Conservation (phyloP, 2,113 vertebrate genomes). For the Tympanuchus pallidicinctus region DNA sequence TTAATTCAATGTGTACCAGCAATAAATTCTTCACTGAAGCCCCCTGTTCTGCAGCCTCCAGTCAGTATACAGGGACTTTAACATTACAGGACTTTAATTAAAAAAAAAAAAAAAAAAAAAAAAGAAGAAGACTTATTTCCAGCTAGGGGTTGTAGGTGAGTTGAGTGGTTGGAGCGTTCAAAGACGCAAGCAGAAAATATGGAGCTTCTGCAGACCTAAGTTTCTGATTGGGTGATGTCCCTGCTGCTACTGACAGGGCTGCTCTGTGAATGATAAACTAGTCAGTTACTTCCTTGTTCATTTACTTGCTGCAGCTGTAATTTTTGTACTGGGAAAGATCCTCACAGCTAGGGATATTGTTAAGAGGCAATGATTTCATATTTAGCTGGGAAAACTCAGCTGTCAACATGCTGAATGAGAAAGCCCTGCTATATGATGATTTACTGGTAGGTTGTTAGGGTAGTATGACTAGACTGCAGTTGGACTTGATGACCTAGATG, state of each 20-base stretch:
- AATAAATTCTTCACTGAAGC: neutral
- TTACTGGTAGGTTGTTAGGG: too few species aligned
- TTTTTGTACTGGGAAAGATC: neutral
- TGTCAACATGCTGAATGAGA: neutral
- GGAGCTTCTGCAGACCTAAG: neutral
- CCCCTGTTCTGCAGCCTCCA: neutral
- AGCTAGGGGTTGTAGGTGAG: neutral
- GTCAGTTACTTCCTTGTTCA: neutral
- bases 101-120: too few species aligned
- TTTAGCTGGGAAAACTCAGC: neutral
- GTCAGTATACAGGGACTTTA: neutral
- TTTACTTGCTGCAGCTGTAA: neutral
- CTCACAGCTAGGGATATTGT: neutral
- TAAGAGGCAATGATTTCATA: neutral
- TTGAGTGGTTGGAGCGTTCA: neutral
- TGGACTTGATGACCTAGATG: too few species aligned
- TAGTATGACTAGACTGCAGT: too few species aligned
- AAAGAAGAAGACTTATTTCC: neutral
- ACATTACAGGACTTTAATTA: neutral
- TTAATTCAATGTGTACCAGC: too few species aligned
- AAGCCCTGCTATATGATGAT: neutral
- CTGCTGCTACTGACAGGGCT: accelerated
- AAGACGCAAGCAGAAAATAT: neutral
- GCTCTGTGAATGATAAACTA: neutral
- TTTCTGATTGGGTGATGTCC: neutral